phyloP scores from a whole-genome alignment of 2,113 vertebrate species.

The Neotragus pygmaeus region DNA sequence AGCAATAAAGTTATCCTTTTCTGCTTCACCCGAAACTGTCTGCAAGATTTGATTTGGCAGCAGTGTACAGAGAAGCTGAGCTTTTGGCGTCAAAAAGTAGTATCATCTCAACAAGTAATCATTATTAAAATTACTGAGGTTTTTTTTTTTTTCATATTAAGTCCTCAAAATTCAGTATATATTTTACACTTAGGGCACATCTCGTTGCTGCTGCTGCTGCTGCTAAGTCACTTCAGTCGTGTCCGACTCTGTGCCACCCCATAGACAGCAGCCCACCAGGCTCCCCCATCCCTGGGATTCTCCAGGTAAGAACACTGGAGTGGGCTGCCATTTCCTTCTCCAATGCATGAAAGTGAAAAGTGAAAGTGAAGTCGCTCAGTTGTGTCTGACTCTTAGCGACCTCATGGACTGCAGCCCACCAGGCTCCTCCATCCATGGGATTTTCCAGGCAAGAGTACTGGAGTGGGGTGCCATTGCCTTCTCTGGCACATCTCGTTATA shows the following conservation, averaged over 20 bases:
- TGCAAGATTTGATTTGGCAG: background rate
- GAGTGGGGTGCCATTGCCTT: too few species aligned
- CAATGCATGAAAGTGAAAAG: too few species aligned
- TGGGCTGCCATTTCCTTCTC: too few species aligned
- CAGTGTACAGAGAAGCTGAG: background rate
- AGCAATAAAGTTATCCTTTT: background rate
- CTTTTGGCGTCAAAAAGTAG: background rate
- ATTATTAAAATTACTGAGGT: background rate
- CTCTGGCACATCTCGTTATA: background rate
- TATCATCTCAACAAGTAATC: background rate
- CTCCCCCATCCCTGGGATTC: too few species aligned
- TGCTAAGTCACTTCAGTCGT: too few species aligned
- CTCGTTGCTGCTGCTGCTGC: background rate
- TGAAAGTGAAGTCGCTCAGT: too few species aligned
- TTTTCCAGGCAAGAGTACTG: too few species aligned
- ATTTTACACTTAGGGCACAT: background rate
- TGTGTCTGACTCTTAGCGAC: accelerated
- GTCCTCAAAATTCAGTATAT: background rate
- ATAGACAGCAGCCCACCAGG: too few species aligned
- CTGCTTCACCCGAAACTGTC: background rate
- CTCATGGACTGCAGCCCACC: too few species aligned
- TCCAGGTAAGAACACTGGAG: too few species aligned
- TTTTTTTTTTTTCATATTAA: background rate
- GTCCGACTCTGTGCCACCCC: too few species aligned
- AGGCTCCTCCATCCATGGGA: too few species aligned